Conservation (phyloP, 2,888 invertebrate species). For the Limenitis camilla region DNA sequence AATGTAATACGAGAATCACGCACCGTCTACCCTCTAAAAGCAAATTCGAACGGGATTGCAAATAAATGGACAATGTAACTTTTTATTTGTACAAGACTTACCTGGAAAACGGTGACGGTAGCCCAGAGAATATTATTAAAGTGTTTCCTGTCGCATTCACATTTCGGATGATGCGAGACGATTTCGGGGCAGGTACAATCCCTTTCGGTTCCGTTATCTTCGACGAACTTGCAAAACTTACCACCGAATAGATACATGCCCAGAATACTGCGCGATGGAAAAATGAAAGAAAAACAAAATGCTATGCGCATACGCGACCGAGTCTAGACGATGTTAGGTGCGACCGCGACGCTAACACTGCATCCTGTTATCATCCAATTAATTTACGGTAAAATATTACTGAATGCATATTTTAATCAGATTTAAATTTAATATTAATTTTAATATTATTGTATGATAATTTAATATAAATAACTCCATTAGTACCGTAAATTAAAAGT, state of each 20-base stretch:
- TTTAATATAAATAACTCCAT: no score
- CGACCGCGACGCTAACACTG: conserved; percentile 65
- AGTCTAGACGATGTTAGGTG: conserved; percentile 50
- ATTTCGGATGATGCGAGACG: conserved; percentile 89
- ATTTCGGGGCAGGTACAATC: conserved; percentile 96
- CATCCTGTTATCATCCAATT: conserved; percentile 31
- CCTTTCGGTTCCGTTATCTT: conserved; percentile 85
- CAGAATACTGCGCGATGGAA: conserved; percentile 84
- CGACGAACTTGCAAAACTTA: conserved; percentile 98
- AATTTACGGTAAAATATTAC: conserved; percentile 16
- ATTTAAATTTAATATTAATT: no score
- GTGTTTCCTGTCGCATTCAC: conserved; percentile 98
- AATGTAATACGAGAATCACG: conserved; percentile 54
- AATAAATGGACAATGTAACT: conserved; percentile 64
- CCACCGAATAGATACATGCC: conserved; percentile 99
- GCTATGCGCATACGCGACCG: conserved; percentile 70
- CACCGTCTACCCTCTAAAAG: conserved; percentile 51
- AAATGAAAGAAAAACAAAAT: conserved; percentile 72
- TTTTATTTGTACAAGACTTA: conserved; percentile 75
- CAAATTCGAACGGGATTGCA: conserved; percentile 61
- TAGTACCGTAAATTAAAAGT: conserved; percentile 10
- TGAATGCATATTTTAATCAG: background rate
- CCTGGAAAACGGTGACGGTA: conserved; percentile 98
- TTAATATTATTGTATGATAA: no score
- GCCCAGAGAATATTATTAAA: conserved; percentile 99